Conservation (phyloP, 2,113 vertebrate genomes). For the Elephas maximus region DNA sequence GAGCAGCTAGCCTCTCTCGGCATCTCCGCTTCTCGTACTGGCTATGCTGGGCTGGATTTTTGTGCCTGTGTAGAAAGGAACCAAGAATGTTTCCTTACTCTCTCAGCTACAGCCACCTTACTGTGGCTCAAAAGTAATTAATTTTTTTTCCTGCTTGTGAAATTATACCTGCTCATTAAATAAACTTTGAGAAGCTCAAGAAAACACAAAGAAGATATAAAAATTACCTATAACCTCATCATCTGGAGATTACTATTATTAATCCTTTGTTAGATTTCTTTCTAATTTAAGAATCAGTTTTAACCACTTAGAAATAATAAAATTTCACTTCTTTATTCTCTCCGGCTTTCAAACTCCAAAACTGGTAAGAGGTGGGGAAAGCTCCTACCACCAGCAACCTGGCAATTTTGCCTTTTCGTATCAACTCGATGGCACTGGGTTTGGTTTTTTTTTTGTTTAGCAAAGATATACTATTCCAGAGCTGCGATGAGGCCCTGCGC, state of each 20-base stretch:
- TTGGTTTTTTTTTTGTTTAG: too few relatives aligned
- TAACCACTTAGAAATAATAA: background rate
- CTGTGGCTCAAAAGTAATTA: constrained; percentile 9
- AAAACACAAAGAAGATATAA: background rate
- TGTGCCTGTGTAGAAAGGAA: background rate
- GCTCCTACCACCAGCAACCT: background rate
- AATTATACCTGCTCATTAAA: constrained; percentile 21
- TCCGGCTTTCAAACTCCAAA: background rate
- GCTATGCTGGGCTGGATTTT: background rate
- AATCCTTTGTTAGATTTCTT: background rate
- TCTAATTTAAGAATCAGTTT: background rate
- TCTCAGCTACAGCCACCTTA: background rate
- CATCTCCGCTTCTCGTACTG: accelerated
- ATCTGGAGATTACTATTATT: background rate
- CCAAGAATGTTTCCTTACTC: background rate
- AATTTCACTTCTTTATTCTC: background rate
- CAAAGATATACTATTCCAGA: background rate
- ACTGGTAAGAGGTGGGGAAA: background rate
- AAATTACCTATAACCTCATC: constrained; percentile 10
- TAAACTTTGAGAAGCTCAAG: background rate
- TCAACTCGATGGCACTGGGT: too few relatives aligned
- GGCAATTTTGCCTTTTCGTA: background rate
- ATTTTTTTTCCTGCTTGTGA: background rate
- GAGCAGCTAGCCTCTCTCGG: background rate
- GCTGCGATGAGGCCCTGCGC: background rate